Base-by-base conservation (phyloP, 2,888 invertebrate genomes). In the Torymus aiolomorphi region DNA sequence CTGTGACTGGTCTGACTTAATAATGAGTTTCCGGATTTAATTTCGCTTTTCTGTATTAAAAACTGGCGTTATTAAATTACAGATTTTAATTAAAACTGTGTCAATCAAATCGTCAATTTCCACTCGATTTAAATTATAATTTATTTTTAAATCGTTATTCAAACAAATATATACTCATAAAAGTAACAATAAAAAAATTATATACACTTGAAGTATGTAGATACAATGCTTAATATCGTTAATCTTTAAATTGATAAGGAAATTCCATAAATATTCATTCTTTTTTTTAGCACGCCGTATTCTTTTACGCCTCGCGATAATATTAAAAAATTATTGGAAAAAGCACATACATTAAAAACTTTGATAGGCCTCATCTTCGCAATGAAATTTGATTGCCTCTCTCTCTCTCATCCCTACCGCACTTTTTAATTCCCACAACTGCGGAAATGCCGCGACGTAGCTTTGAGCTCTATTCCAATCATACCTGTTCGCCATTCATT, bases 401-500 rank as follows among this genome's bases (percentile, higher is more conserved):
- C 51, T 20, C n/a, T n/a, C 11, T 67, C 8, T 12, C 18, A 12
- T 51, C 66, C 16, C 51, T 1, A 13, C 14, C 49, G 12, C 42
- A 12, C 13, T 52, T 66, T 20, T 52, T 66, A 18, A 16, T n/a
- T 20, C 42, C 66, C 52, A 2, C 52, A 13, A 31, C 13, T 31
- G 31, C 31, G 13, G 13, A 66, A 66, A 66, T 13, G 13, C 24
- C 24, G 13, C 14, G 59, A 3, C 31, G 31, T 31, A 13, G 18
- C 51, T 51, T 66, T 51, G 51, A 66, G 51, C 66, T 31, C 31
- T 51, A 66, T 66, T 66, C 51, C 66, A 51, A 66, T 66, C 51
- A 18, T n/a, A 66, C 52, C 66, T 51, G 52, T 18, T 5, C 66
- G n/a, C 10, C 16, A 18, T 16, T 18, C 14, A 10, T 42, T 10